Evolutionary conservation across 1,140 invertebrate genomes (phyloP).

Genomic region (Mercenaria mercenaria): DNA sequence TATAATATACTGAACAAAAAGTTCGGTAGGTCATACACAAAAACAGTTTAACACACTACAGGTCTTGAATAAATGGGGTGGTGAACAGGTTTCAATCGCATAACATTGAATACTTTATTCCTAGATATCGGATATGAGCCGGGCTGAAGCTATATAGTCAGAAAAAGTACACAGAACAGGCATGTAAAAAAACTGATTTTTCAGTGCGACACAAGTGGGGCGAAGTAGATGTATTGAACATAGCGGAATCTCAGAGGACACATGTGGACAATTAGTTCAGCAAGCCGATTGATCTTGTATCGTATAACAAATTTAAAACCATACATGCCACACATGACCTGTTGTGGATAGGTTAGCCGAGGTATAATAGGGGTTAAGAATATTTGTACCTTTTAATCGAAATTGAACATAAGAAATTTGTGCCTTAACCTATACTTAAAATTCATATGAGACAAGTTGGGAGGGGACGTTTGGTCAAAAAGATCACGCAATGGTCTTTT

Average conservation of each 20-base stretch:
- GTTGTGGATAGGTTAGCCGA: conserved; percentile 22
- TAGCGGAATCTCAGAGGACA: not conserved
- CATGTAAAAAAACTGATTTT: no score
- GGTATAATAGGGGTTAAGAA: conserved; percentile 50
- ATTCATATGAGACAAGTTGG: conserved; percentile 5
- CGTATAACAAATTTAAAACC: conserved; percentile 43
- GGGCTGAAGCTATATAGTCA: no score
- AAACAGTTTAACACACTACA: no score
- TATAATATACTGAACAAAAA: no score
- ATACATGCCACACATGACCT: conserved; percentile 46
- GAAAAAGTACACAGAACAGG: no score
- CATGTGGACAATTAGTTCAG: conserved; percentile 62
- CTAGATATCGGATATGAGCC: no score
- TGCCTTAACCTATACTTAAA: conserved; percentile 31
- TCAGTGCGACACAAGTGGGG: no score
- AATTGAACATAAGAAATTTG: conserved; percentile 43
- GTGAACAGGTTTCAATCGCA: no score
- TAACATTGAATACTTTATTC: no score
- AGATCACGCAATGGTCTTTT: conserved; percentile 33
- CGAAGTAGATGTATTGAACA: not conserved
- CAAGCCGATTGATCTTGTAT: conserved; percentile 38
- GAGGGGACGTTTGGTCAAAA: not conserved
- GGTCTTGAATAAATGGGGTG: no score
- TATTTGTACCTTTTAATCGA: conserved; percentile 46
- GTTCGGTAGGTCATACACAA: no score